Percentiles rank a stretch among this genome's conserved stretches.
phyloP scores from a whole-genome alignment of 2,113 vertebrate genomes.

The Riparia riparia region DNA sequence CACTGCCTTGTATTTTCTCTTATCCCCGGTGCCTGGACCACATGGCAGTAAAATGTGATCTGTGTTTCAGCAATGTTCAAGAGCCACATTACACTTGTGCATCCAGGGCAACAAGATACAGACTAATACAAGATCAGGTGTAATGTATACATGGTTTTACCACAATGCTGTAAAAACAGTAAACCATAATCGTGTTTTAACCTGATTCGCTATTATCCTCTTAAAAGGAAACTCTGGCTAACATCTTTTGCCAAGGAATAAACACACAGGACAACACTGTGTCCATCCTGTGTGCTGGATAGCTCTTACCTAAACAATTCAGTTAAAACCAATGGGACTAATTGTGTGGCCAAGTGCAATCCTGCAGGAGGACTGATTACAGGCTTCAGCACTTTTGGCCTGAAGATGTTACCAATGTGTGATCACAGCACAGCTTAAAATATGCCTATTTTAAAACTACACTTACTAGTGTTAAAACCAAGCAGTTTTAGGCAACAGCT shows the following conservation, averaged over 20 bases:
- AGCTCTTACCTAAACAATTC: not conserved
- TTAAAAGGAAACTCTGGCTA: not conserved
- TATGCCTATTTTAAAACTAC: not conserved
- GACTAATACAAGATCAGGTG: not conserved
- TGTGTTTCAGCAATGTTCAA: not conserved
- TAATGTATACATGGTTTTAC: not conserved
- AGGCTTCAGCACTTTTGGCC: not conserved
- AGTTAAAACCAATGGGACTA: not conserved
- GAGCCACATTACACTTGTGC: not conserved
- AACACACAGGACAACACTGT: not conserved
- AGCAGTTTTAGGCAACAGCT: conserved; percentile 27
- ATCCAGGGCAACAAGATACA: not conserved
- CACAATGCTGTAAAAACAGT: not conserved
- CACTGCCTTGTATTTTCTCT: not conserved
- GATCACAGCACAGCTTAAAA: not conserved
- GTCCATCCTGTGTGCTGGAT: not conserved
- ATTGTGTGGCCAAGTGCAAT: not conserved
- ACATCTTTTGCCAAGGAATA: not conserved
- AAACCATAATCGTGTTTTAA: not conserved
- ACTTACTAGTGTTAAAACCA: not conserved
- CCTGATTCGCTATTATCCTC: not conserved
- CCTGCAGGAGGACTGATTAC: not conserved
- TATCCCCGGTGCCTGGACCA: not conserved
- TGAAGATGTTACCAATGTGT: not conserved
- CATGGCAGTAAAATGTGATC: not conserved